Percentiles rank a stretch among this genome's conserved stretches.
phyloP scores from a whole-genome alignment of 2,113 vertebrate genomes.

The Zosterops japonicus region DNA sequence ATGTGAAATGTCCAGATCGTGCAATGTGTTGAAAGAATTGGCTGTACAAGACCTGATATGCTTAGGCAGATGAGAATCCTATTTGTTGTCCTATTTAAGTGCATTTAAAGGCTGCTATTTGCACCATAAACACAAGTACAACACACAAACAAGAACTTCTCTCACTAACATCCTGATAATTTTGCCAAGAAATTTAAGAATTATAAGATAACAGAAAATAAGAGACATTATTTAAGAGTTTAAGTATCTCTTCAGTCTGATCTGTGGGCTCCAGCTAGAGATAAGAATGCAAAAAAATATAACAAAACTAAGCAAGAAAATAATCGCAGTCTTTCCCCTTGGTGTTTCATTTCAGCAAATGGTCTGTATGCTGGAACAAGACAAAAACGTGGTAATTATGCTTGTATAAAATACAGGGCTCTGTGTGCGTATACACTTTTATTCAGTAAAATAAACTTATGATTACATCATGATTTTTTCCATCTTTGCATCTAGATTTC shows the following conservation, averaged over 20 bases:
- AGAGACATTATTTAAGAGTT: slow-evolving; percentile 36
- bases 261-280: not conserved
- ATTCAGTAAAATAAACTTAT: not conserved
- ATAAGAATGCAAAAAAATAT: not conserved
- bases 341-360: slow-evolving; percentile 3
- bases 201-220: not conserved
- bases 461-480: not conserved
- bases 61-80: not conserved
- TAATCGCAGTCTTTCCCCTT: not conserved
- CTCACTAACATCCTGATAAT: not conserved
- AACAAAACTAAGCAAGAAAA: not conserved
- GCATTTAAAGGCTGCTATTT: not conserved
- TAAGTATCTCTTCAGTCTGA: slow-evolving; percentile 1
- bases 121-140: not conserved
- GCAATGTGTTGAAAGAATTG: not conserved
- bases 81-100: not conserved
- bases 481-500: not conserved
- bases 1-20: fast-evolving
- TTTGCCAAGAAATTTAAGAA: slow-evolving; percentile 5
- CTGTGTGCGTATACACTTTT: not conserved
- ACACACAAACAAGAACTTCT: slow-evolving; percentile 9
- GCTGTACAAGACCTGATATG: not conserved
- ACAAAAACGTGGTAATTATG: not conserved
- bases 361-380: not conserved
- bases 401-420: not conserved